phyloP scores from a whole-genome alignment of 2,113 vertebrate genomes.

The Sialia sialis region DNA sequence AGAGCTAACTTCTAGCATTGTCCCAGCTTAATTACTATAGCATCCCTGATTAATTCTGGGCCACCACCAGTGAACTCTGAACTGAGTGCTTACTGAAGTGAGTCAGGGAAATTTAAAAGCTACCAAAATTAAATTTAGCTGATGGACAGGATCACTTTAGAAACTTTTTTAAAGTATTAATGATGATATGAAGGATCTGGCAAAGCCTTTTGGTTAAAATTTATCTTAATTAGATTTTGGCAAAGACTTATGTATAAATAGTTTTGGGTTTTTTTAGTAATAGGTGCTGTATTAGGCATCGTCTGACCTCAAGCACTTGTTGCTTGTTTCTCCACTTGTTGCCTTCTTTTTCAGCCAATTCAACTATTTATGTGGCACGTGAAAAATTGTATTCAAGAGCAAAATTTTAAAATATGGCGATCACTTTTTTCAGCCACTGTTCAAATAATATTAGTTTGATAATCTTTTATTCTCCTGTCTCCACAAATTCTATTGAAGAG shows the following conservation, averaged over 20 bases:
- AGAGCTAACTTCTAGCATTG: background rate
- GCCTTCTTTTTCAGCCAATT: background rate
- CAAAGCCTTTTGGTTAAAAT: background rate
- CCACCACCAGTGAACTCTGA: background rate
- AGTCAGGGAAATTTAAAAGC: background rate
- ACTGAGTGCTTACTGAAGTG: background rate
- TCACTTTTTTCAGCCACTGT: background rate
- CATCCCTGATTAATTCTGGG: background rate
- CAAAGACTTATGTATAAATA: fast-evolving
- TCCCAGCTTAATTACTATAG: background rate
- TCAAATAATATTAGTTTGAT: background rate
- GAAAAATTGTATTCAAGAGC: background rate
- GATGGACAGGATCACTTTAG: background rate
- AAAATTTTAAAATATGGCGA: background rate
- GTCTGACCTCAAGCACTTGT: background rate
- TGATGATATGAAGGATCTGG: background rate
- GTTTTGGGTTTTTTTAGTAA: background rate
- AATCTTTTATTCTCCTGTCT: background rate
- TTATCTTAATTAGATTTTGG: background rate
- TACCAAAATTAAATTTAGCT: background rate
- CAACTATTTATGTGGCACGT: background rate
- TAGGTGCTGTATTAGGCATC: background rate
- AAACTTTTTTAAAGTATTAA: background rate
- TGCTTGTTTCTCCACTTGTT: background rate
- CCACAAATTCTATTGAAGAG: background rate